Evolutionary conservation across 1,140 invertebrate species (phyloP).

Genomic region (Scaptomyza hsui): DNA sequence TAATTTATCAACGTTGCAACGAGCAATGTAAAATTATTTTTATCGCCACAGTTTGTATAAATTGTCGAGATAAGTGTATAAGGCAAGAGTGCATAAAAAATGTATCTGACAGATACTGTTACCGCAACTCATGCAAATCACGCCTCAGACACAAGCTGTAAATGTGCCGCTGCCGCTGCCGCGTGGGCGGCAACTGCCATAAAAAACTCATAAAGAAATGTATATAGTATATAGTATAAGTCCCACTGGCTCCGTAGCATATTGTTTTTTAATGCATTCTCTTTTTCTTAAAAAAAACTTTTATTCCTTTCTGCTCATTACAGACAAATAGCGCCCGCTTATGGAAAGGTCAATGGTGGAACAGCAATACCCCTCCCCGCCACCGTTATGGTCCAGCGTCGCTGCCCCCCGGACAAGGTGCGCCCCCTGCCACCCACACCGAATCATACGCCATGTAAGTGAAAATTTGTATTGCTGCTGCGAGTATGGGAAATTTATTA

Average conservation of each 20-base stretch:
- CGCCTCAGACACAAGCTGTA: constrained; percentile 29
- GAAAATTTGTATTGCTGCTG: constrained; percentile 29
- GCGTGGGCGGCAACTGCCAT: constrained; percentile 49
- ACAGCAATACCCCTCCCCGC: constrained; percentile 90
- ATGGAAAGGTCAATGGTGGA: constrained; percentile 85
- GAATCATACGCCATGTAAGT: constrained; percentile 85
- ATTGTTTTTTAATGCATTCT: constrained; percentile 21
- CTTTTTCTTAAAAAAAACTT: constrained; percentile 5
- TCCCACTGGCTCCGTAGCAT: constrained; percentile 1
- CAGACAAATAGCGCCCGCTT: constrained; percentile 87
- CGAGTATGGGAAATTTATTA: constrained; percentile 66
- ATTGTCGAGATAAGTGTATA: constrained; percentile 42
- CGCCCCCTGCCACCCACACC: constrained; percentile 88
- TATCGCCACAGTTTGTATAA: constrained; percentile 35
- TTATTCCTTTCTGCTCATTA: constrained; percentile 63
- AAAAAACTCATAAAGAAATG: constrained; percentile 40
- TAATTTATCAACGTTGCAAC: constrained; percentile 64
- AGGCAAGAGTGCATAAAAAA: constrained; percentile 27
- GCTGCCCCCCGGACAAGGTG: constrained; percentile 90
- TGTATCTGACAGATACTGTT: constrained; percentile 56
- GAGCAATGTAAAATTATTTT: constrained; percentile 41
- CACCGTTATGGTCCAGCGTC: constrained; percentile 88
- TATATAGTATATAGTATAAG: constrained; percentile 17
- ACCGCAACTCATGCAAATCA: constrained; percentile 49
- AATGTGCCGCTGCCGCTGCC: constrained; percentile 17